Conservation (phyloP, 2,888 invertebrate genomes). For the Papilio protenor region DNA sequence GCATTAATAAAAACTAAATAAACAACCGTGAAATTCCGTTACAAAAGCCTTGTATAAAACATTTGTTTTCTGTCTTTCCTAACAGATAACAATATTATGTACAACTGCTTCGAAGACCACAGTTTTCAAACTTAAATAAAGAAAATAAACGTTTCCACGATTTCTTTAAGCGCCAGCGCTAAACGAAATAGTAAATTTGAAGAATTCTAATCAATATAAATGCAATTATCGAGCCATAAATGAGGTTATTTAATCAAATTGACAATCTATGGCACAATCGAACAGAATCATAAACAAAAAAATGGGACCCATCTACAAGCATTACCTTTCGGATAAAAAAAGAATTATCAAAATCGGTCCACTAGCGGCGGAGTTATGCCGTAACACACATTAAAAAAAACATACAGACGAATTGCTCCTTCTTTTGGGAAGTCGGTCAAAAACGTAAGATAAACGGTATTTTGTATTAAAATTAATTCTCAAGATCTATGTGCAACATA, state of each 20-base stretch:
- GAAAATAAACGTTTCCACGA: not conserved
- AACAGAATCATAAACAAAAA: not conserved
- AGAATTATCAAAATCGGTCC: no score
- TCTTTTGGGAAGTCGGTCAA: no score
- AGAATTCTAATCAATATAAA: not conserved
- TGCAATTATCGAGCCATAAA: not conserved
- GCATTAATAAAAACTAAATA: conserved; percentile 23
- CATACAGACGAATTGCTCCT: no score
- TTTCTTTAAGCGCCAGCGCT: not conserved
- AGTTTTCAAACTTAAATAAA: no score
- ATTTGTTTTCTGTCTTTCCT: not conserved
- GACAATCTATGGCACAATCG: conserved; percentile 5
- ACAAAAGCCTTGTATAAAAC: not conserved
- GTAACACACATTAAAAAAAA: no score
- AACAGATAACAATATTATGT: not conserved
- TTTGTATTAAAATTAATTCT: conserved; percentile 6
- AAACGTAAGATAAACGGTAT: not conserved
- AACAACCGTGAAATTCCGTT: not conserved
- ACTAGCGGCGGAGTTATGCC: no score
- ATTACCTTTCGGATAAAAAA: no score
- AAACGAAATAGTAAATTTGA: not conserved
- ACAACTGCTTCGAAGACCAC: not conserved
- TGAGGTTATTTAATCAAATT: not conserved
- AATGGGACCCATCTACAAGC: no score
- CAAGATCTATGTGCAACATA: not conserved